These are phyloP conservation scores for Plebejus anna DNA, from an alignment of 2,888 invertebrate species.

Conservation along the genomic window DNA sequence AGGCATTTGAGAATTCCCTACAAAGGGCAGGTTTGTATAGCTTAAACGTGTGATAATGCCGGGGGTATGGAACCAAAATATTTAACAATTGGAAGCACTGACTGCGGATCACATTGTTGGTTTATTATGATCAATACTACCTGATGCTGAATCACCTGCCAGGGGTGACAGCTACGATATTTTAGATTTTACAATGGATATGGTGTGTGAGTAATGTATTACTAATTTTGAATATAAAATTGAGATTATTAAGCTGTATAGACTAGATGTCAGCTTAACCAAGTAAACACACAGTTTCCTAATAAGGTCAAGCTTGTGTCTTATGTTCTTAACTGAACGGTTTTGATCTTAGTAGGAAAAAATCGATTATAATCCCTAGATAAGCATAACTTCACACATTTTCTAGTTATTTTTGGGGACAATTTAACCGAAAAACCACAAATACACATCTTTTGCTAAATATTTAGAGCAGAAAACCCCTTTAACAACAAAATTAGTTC, in stretches of 20 bases:
- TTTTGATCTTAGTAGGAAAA: too few relatives aligned
- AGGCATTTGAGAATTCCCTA: background rate
- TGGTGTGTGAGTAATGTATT: too few relatives aligned
- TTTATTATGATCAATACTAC: conserved; percentile 15
- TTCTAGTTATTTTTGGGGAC: too few relatives aligned
- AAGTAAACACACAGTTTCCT: too few relatives aligned
- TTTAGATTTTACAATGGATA: background rate
- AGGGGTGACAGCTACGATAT: background rate
- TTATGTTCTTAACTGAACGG: too few relatives aligned
- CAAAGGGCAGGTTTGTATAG: background rate
- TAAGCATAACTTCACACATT: too few relatives aligned
- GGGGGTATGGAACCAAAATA: conserved; percentile 1
- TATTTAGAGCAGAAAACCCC: background rate
- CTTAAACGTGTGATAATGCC: conserved; percentile 35
- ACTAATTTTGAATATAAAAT: too few relatives aligned
- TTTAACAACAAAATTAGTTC: background rate
- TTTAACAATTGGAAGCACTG: conserved; percentile 36
- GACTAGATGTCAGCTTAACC: too few relatives aligned
- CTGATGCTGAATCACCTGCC: conserved; percentile 6
- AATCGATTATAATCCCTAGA: too few relatives aligned
- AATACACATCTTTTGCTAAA: background rate
- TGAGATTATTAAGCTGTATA: too few relatives aligned
- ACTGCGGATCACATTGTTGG: conserved; percentile 34
- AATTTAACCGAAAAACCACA: too few relatives aligned
- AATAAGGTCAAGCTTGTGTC: too few relatives aligned